Conservation (phyloP, 2,797 vertebrate species). For the Eleutherodactylus coqui region DNA sequence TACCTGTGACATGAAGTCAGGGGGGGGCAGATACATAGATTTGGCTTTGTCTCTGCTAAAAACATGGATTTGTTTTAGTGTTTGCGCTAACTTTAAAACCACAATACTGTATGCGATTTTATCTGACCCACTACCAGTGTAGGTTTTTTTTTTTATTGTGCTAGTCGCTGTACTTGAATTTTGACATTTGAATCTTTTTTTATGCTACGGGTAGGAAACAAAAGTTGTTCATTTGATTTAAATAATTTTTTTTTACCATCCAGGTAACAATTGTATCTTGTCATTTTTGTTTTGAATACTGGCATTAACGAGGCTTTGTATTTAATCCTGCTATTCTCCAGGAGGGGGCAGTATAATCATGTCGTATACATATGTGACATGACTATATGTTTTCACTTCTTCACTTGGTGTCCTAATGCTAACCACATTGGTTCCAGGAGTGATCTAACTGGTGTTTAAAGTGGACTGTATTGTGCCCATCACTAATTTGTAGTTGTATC, state of each 20-base stretch:
- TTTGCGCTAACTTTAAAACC: too few relatives aligned
- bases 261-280: neutral
- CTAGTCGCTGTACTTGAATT: too few relatives aligned
- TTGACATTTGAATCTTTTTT: neutral
- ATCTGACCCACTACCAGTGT: too few relatives aligned
- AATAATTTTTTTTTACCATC: neutral
- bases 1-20: neutral
- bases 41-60: neutral
- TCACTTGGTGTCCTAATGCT: neutral
- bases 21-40: neutral
- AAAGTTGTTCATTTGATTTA: neutral
- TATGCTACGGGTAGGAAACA: too few relatives aligned
- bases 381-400: neutral
- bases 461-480: too few relatives aligned
- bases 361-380: neutral
- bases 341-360: neutral
- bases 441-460: too few relatives aligned
- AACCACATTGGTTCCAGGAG: too few relatives aligned
- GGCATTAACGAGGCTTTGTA: neutral
- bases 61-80: too few relatives aligned
- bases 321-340: neutral
- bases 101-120: too few relatives aligned
- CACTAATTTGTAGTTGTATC: too few relatives aligned
- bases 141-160: neutral
- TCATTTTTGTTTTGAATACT: neutral